phyloP scores from a whole-genome alignment of 2,888 invertebrate genomes.

The Sphinx pinastri region DNA sequence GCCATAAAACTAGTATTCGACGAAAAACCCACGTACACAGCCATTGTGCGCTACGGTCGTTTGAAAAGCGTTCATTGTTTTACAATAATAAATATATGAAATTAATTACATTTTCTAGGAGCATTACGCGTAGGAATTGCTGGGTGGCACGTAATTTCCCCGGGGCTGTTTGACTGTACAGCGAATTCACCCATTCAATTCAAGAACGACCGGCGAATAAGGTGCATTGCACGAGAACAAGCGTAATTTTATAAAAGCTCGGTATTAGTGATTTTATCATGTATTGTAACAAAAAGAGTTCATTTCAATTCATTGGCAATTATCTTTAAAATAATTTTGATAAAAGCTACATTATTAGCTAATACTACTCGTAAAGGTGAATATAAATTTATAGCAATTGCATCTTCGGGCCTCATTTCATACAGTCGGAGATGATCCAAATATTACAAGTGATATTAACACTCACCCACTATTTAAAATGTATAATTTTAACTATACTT shows the following conservation, averaged over 20 bases:
- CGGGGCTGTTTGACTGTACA: constrained; percentile 55
- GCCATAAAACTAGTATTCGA: background rate
- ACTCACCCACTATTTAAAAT: too few relatives aligned
- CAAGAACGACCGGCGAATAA: constrained; percentile 42
- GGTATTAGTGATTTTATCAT: background rate
- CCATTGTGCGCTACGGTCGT: constrained; percentile 37
- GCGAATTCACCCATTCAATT: constrained; percentile 39
- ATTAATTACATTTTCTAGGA: constrained; percentile 68
- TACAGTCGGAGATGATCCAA: too few relatives aligned
- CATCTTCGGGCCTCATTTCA: too few relatives aligned
- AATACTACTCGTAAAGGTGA: too few relatives aligned
- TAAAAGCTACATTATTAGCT: background rate
- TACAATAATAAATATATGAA: constrained; percentile 49
- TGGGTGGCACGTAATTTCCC: constrained; percentile 71
- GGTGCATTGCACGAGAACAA: constrained; percentile 24
- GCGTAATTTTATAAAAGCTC: background rate
- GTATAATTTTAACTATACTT: too few relatives aligned
- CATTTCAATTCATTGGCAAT: background rate
- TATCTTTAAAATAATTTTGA: too few relatives aligned
- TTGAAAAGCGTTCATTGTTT: constrained; percentile 53
- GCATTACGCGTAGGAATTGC: constrained; percentile 49
- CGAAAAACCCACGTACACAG: background rate
- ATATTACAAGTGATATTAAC: too few relatives aligned
- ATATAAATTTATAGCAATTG: background rate
- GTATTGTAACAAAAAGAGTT: background rate